phyloP scores from a whole-genome alignment of 2,888 invertebrate genomes.

The Drosophila koepferae region DNA sequence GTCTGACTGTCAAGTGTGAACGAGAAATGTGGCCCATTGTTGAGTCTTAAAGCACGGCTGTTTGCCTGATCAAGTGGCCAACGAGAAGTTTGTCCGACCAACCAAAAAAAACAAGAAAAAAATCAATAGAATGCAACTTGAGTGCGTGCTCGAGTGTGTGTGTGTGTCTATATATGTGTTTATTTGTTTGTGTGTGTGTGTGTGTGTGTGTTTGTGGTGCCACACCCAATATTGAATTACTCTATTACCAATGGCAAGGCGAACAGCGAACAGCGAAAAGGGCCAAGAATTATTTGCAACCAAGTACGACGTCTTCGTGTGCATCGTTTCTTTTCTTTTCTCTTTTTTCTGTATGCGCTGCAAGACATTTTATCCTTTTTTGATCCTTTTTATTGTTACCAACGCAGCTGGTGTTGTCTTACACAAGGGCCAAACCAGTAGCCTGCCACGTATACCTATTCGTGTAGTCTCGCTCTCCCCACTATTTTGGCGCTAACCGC shows the following conservation, averaged over 20 bases:
- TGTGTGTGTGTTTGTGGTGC: conserved; percentile 27
- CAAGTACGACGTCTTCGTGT: conserved; percentile 40
- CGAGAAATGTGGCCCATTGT: conserved; percentile 34
- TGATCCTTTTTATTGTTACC: conserved; percentile 70
- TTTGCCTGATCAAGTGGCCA: conserved; percentile 51
- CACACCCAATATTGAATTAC: conserved; percentile 74
- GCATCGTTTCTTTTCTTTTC: conserved; percentile 25
- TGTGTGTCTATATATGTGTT: background rate
- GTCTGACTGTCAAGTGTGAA: conserved; percentile 46
- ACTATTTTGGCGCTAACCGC: conserved; percentile 32
- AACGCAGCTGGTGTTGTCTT: conserved; percentile 74
- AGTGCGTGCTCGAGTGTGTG: conserved; percentile 2
- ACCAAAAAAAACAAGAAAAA: conserved; percentile 3
- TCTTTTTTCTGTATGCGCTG: conserved; percentile 9
- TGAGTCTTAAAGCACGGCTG: conserved; percentile 25
- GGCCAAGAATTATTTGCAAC: conserved; percentile 22
- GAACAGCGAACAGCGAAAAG: conserved; percentile 19
- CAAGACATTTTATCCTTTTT: conserved; percentile 67
- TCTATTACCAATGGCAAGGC: conserved; percentile 59
- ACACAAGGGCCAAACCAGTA: conserved; percentile 18
- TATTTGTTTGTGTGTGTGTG: conserved; percentile 5
- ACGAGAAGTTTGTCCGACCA: conserved; percentile 11
- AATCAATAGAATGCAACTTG: conserved; percentile 53
- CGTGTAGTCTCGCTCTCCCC: background rate
- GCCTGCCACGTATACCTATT: background rate